Base-by-base conservation (phyloP, 2,797 vertebrate species). In the Rachycentron canadum region DNA sequence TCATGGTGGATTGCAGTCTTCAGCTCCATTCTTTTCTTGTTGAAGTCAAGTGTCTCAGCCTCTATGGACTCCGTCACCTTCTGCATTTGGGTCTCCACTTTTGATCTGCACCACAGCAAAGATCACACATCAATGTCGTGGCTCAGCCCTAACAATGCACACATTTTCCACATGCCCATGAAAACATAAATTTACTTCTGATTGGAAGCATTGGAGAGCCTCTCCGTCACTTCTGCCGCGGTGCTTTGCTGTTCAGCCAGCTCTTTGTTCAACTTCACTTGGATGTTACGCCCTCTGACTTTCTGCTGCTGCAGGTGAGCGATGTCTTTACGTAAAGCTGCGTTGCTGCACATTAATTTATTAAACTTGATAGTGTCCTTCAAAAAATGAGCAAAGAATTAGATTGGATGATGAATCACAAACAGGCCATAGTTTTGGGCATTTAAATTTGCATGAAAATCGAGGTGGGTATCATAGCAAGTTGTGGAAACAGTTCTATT, bases 271-370 rank as follows among this genome's bases (percentile, higher is more conserved):
- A 25, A 25, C 28, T 67, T 47, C 47, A 7, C 1, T 1, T 45
- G 16, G 0, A 57, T n/a, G 1, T 23, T 52, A 43, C 21, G 4
- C 6, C 19, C 23, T 7, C 9, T 2, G 26, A 13, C 9, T 52
- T 45, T 78, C 43, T 62, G 41, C 21, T 67, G 32, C 9, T 67
- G 40, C 32, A 73, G 41, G 36, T 62, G 32, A 30, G 14, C 25
- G 6, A 73, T 49, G 7, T 55, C 23, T 61, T 47, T 14, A 21
- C 47, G 6, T 7, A 40, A 16, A 38, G 25, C 25, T 21, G 1
- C 30, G 30, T 73, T 73, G 7, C 38, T 17, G 26, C 45, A 19
- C 23, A 73, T 13, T 5, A 77, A 0, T 41, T 50, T 4, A 17
- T 59, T 9, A 62, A 58, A 64, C 34, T 19, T 69, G 7, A 50